Evolutionary conservation across 2,888 invertebrate species (phyloP).

Genomic region (Belgica antarctica): DNA sequence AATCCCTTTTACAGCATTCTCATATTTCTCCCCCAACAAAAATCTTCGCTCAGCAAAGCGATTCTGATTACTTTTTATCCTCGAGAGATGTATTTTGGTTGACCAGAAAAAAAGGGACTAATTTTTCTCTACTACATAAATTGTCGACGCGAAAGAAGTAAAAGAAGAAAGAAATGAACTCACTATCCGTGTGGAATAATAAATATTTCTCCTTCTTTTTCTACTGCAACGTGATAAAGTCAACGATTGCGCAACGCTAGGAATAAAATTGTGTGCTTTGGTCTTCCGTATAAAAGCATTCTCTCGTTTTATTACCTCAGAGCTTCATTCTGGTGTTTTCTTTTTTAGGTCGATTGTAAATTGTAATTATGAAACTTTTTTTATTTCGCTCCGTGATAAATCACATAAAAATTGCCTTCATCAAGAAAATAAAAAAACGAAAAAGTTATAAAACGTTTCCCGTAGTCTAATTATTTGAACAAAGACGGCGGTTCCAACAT

Average conservation of each 20-base stretch:
- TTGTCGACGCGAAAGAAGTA: neutral
- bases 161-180: slow-evolving; percentile 26
- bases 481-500: neutral
- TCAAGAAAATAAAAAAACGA: neutral
- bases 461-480: slow-evolving; percentile 6
- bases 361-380: slow-evolving; percentile 37
- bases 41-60: too few relatives aligned
- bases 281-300: neutral
- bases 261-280: slow-evolving; percentile 13
- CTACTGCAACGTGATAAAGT: slow-evolving; percentile 42
- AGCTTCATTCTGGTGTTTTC: neutral
- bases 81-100: slow-evolving; percentile 21
- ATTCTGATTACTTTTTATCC: neutral
- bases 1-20: too few relatives aligned
- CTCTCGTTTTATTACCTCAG: slow-evolving; percentile 24
- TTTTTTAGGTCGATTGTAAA: slow-evolving; percentile 17
- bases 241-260: slow-evolving; percentile 34
- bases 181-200: slow-evolving; percentile 43
- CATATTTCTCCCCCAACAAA: too few relatives aligned
- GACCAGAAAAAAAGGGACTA: slow-evolving; percentile 3
- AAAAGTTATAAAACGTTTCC: slow-evolving; percentile 16
- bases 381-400: neutral
- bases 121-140: neutral
- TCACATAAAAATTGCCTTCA: slow-evolving; percentile 11
- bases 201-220: slow-evolving; percentile 22